Conservation (phyloP, 1,140 invertebrate species). For the Apis laboriosa region DNA sequence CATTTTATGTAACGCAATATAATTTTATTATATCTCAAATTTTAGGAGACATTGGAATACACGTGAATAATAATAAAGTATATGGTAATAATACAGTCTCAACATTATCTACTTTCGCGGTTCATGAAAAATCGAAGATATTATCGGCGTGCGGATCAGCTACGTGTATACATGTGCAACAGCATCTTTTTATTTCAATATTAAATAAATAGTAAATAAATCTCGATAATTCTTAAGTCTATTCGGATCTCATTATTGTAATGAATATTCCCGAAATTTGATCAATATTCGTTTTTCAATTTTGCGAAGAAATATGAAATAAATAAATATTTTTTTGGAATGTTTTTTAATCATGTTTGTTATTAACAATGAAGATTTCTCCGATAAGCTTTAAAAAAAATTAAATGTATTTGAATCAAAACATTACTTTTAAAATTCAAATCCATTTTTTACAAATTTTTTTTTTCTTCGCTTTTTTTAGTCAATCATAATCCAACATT, state of each 20-base stretch:
- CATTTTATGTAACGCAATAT: neutral
- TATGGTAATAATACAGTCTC: neutral
- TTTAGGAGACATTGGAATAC: neutral
- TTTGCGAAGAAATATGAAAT: neutral
- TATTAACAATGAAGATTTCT: neutral
- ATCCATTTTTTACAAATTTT: neutral
- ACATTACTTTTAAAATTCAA: neutral
- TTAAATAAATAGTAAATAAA: conserved; percentile 6
- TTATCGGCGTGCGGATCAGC: neutral
- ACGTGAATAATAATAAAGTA: neutral
- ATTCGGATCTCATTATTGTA: neutral
- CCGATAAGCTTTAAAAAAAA: neutral
- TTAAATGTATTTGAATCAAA: neutral
- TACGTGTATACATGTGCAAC: neutral
- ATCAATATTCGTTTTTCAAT: neutral
- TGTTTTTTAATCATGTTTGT: neutral
- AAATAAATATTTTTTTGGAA: neutral
- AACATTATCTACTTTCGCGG: neutral
- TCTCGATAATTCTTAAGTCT: neutral
- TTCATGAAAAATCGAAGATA: neutral
- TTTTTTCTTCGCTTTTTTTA: neutral
- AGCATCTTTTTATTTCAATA: neutral
- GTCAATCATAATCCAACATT: neutral
- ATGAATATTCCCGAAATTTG: neutral
- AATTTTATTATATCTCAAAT: neutral